phyloP scores from a whole-genome alignment of 2,888 invertebrate genomes.

The Nomada fabriciana region DNA sequence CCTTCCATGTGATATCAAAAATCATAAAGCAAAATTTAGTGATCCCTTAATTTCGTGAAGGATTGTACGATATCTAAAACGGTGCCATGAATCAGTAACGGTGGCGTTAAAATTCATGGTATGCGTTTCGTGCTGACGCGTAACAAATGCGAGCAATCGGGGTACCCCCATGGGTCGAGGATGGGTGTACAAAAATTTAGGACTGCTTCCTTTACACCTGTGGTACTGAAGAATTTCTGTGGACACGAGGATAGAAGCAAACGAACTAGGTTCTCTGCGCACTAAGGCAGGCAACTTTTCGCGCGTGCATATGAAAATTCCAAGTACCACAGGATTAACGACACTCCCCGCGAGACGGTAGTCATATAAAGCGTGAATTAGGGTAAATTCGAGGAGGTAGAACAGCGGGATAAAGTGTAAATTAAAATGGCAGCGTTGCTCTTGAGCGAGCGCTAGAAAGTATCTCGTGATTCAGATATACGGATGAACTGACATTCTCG shows the following conservation, averaged over 20 bases:
- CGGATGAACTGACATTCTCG: conserved; percentile 49
- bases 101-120: conserved; percentile 1
- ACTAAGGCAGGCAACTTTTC: neutral
- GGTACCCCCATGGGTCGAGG: neutral
- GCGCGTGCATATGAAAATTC: conserved; percentile 9
- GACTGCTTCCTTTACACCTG: neutral
- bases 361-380: conserved; percentile 17
- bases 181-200: conserved; percentile 1
- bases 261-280: neutral
- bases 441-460: conserved; percentile 33
- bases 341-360: neutral
- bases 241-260: neutral
- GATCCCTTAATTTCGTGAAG: no score
- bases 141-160: conserved; percentile 14
- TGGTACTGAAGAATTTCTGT: neutral
- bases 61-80: neutral
- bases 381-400: conserved; percentile 1
- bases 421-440: conserved; percentile 50
- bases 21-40: no score
- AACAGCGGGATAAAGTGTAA: conserved; percentile 31
- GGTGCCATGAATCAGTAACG: neutral
- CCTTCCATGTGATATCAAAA: no score
- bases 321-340: neutral
- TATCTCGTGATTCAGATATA: conserved; percentile 54
- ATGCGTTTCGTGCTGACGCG: neutral